These are phyloP conservation scores for Eulithis prunata DNA, from an alignment of 2,888 invertebrate genomes.

Conservation along the genomic window DNA sequence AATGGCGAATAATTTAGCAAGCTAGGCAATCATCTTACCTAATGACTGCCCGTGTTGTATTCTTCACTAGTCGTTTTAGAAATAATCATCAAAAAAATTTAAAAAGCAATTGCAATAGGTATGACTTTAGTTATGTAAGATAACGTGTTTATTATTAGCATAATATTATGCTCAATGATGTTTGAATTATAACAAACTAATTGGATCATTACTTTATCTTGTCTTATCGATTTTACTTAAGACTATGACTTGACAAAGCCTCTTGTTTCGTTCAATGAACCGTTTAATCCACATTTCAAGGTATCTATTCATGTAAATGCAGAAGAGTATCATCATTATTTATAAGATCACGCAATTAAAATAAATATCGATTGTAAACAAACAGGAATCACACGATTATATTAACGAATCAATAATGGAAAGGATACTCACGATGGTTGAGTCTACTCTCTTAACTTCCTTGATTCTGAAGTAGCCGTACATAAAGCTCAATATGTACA, in stretches of 20 bases:
- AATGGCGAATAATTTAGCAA: constrained; percentile 13
- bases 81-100: not conserved
- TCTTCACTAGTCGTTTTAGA: not conserved
- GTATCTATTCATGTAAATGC: constrained; percentile 41
- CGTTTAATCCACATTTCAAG: constrained; percentile 51
- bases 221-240: constrained; percentile 52
- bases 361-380: constrained; percentile 4
- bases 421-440: constrained; percentile 63
- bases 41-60: not conserved
- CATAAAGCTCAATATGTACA: constrained; percentile 89
- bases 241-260: constrained; percentile 45
- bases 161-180: not conserved
- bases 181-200: constrained; percentile 12
- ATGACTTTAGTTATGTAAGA: constrained; percentile 5
- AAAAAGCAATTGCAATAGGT: constrained; percentile 3
- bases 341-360: constrained; percentile 20
- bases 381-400: constrained; percentile 16
- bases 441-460: constrained; percentile 83
- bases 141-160: constrained; percentile 9
- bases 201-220: constrained; percentile 48
- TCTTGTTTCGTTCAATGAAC: constrained; percentile 60
- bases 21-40: not conserved
- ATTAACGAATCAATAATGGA: constrained; percentile 4
- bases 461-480: constrained; percentile 90
- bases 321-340: constrained; percentile 27